Percentiles rank a stretch among this genome's conserved stretches.
These are phyloP conservation scores for Rhynchonycteris naso DNA, from an alignment of 2,797 vertebrate species.

Conservation along the genomic window DNA sequence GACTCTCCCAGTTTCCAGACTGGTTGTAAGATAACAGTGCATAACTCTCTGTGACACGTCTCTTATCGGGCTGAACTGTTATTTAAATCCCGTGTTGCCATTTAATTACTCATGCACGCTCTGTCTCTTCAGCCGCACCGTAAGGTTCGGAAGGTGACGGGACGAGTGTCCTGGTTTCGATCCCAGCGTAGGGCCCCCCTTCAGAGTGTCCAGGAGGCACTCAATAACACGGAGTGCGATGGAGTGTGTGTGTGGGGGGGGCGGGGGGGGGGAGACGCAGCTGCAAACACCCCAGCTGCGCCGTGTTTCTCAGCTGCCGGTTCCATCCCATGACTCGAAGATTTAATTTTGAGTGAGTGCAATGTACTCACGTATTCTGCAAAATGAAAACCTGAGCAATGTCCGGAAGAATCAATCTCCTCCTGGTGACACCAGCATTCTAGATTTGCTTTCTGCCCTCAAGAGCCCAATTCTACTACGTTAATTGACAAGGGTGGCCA, in stretches of 20 bases:
- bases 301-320: not conserved
- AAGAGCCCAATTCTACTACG: not conserved
- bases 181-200: not conserved
- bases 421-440: slow-evolving; percentile 6
- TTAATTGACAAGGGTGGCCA: not conserved
- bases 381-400: slow-evolving; percentile 53
- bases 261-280: not conserved
- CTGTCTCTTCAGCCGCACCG: slow-evolving; percentile 9
- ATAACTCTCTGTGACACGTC: not conserved
- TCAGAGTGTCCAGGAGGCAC: not conserved
- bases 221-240: not conserved
- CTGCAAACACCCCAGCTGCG: not conserved
- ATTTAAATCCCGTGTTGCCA: slow-evolving; percentile 52
- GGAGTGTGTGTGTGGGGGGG: no score
- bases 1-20: not conserved
- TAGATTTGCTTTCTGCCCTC: not conserved
- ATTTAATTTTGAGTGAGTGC: slow-evolving; percentile 62
- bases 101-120: slow-evolving; percentile 52
- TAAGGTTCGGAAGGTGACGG: slow-evolving; percentile 44
- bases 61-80: slow-evolving; percentile 57
- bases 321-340: slow-evolving; percentile 51
- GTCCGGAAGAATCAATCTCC: slow-evolving; percentile 33
- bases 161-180: not conserved
- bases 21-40: slow-evolving; percentile 37
- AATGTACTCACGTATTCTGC: slow-evolving; percentile 38